Percentiles rank a stretch among this genome's conserved stretches.
Evolutionary conservation across 2,797 vertebrate genomes (phyloP).

Genomic region (Petrocephalus schoutedeni): DNA sequence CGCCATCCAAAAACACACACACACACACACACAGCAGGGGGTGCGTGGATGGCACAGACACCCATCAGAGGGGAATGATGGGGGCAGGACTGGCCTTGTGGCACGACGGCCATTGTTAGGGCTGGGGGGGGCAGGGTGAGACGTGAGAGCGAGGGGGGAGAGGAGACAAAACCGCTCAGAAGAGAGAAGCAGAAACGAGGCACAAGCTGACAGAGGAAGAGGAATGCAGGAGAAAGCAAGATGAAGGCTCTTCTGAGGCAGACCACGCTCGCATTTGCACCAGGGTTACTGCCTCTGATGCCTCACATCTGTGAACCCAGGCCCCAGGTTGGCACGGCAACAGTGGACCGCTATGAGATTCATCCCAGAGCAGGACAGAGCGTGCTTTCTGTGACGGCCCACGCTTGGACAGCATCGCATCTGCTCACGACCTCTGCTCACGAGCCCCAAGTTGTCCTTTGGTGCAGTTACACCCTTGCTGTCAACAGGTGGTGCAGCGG

Average conservation of each 20-base stretch:
- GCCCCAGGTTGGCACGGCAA: slow-evolving; percentile 15
- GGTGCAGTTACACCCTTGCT: background rate
- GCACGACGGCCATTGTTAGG: background rate
- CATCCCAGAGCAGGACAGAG: background rate
- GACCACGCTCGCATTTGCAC: background rate
- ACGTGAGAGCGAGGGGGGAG: background rate
- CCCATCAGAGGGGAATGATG: background rate
- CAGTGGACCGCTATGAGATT: background rate
- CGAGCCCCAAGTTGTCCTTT: background rate
- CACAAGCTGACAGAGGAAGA: background rate
- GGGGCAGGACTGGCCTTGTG: background rate
- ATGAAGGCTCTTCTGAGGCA: background rate
- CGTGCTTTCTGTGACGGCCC: background rate
- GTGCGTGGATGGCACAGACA: background rate
- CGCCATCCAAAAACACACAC: background rate
- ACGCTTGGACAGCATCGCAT: background rate
- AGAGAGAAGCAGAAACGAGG: background rate
- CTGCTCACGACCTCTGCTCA: background rate
- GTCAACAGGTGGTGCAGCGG: background rate
- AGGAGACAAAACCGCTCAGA: background rate
- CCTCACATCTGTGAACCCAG: slow-evolving; percentile 8
- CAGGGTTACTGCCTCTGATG: background rate
- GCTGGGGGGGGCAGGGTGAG: background rate
- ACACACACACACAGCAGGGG: background rate
- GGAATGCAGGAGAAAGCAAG: background rate